A percentile compares a stretch with the other conserved stretches of the same genome.
Conservation (phyloP, 2,888 invertebrate genomes). For the Drosophila robusta region DNA sequence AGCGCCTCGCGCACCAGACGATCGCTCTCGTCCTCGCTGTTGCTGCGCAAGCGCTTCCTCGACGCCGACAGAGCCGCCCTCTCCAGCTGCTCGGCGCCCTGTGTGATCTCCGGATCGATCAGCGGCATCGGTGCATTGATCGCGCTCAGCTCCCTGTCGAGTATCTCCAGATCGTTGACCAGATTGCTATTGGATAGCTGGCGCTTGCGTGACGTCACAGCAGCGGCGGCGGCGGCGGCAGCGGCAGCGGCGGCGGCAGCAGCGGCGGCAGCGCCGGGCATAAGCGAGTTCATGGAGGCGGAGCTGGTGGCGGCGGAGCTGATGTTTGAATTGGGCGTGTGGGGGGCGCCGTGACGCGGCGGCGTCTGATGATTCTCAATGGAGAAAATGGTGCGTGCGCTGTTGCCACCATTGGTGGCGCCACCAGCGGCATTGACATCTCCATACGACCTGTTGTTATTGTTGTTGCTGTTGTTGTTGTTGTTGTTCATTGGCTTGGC, state of each 20-base stretch:
- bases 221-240: conserved; percentile 13
- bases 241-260: background rate
- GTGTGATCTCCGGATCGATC: conserved; percentile 85
- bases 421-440: conserved; percentile 5
- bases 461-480: conserved; percentile 38
- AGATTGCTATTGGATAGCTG: conserved; percentile 82
- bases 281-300: background rate
- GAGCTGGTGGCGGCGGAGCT: background rate
- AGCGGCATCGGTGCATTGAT: conserved; percentile 85
- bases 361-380: conserved; percentile 69
- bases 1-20: conserved; percentile 89
- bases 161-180: conserved; percentile 85
- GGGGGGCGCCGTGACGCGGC: conserved; percentile 45
- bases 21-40: conserved; percentile 87
- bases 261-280: background rate
- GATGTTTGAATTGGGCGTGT: background rate
- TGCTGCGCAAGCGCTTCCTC: conserved; percentile 85
- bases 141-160: conserved; percentile 85
- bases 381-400: conserved; percentile 61
- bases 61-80: conserved; percentile 83
- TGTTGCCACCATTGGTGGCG: conserved; percentile 9
- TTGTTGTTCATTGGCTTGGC: conserved; percentile 69
- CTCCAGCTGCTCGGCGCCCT: conserved; percentile 85
- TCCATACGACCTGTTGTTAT: conserved; percentile 11
- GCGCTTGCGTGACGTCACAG: conserved; percentile 72